These are phyloP conservation scores for Lagenorhynchus albirostris DNA, from an alignment of 2,113 vertebrate species.

Conservation along the genomic window DNA sequence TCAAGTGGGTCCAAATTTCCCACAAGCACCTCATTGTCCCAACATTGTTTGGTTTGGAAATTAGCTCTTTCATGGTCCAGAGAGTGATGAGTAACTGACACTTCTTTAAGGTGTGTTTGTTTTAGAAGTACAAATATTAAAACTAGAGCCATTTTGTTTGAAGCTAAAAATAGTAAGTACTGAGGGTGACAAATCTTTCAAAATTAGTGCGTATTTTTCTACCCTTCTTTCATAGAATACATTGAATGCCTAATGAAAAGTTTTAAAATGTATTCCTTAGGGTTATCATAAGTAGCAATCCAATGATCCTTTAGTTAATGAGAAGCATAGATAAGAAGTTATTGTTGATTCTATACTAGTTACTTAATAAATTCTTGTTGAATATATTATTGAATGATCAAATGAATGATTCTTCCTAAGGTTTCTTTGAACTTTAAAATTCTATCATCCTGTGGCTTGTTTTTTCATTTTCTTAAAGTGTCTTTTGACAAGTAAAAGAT, in stretches of 20 bases:
- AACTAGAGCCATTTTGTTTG: background rate
- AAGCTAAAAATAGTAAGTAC: background rate
- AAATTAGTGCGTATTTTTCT: background rate
- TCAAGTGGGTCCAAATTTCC: background rate
- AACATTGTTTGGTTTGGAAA: background rate
- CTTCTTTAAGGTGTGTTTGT: background rate
- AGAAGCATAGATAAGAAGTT: background rate
- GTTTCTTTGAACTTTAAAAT: background rate
- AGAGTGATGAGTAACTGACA: background rate
- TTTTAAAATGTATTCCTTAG: background rate
- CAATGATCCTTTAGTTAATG: background rate
- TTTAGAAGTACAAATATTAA: background rate
- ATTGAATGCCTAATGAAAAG: background rate
- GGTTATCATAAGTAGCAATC: background rate
- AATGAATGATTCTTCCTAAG: background rate
- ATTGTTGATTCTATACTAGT: background rate
- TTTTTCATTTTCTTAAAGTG: constrained; percentile 26
- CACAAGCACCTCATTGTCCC: background rate
- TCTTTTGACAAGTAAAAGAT: constrained; percentile 24
- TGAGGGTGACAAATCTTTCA: background rate
- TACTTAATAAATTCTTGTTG: background rate
- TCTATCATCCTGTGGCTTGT: background rate
- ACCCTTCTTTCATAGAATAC: background rate
- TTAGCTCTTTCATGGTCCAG: background rate
- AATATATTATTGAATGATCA: background rate